phyloP scores from a whole-genome alignment of 2,797 vertebrate genomes.

The Sternarchorhynchus goeldii region DNA sequence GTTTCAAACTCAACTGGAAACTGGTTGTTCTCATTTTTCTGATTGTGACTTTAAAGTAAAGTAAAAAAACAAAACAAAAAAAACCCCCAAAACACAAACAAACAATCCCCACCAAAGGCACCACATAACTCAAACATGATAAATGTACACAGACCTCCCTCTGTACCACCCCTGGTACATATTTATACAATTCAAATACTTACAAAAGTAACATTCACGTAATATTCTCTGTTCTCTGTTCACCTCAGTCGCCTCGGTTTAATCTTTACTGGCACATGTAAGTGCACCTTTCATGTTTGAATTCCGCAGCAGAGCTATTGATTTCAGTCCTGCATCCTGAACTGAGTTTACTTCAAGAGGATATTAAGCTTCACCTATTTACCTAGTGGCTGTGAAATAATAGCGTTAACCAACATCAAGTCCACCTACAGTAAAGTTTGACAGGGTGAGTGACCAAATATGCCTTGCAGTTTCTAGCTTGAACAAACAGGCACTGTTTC shows the following conservation, averaged over 20 bases:
- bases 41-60: too few species aligned
- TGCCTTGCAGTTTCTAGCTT: neutral
- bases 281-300: constrained; percentile 44
- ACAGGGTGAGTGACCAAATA: constrained; percentile 53
- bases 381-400: constrained; percentile 54
- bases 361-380: constrained; percentile 60
- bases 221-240: constrained; percentile 6
- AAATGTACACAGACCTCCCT: constrained; percentile 6
- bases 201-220: constrained; percentile 44
- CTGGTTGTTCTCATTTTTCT: too few species aligned
- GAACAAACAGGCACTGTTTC: constrained; percentile 54
- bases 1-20: neutral
- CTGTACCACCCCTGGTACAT: constrained; percentile 36
- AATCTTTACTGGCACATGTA: constrained; percentile 46
- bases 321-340: constrained; percentile 64
- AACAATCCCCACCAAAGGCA: neutral
- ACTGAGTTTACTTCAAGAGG: constrained; percentile 53
- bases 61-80: neutral
- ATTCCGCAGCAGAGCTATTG: constrained; percentile 26
- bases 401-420: constrained; percentile 34
- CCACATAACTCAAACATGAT: neutral
- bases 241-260: neutral
- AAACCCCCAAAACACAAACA: neutral
- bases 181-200: constrained; percentile 40
- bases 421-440: constrained; percentile 31